Evolutionary conservation across 2,113 vertebrate genomes (phyloP).

Genomic region (Xerus inauris): DNA sequence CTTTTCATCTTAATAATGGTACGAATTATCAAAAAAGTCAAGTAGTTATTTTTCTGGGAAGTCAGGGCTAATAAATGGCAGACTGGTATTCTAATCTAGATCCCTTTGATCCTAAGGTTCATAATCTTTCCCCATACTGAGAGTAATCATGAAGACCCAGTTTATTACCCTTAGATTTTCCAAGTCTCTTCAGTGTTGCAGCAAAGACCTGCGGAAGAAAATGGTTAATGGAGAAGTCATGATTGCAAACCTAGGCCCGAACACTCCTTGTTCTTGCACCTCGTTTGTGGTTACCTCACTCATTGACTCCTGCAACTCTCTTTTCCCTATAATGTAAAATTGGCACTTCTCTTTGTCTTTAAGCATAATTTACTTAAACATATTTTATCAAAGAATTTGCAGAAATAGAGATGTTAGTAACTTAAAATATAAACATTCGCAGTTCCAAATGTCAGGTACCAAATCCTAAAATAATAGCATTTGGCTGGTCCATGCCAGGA

Average conservation of each 20-base stretch:
- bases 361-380: not conserved
- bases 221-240: not conserved
- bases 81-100: not conserved
- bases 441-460: not conserved
- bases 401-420: not conserved
- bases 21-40: not conserved
- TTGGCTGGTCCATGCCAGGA: not conserved
- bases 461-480: not conserved
- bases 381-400: not conserved
- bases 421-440: not conserved
- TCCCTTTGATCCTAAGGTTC: not conserved
- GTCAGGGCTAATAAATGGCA: not conserved
- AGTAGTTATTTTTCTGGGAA: not conserved
- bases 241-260: not conserved
- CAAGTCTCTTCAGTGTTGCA: not conserved
- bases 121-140: not conserved
- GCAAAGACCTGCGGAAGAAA: not conserved
- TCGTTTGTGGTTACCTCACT: not conserved
- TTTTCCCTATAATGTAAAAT: not conserved
- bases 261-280: not conserved
- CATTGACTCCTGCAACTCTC: not conserved
- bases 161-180: not conserved
- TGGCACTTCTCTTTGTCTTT: not conserved
- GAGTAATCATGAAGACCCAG: not conserved
- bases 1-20: not conserved